Percentiles rank a stretch among this genome's conserved stretches.
These are phyloP conservation scores for Diceros bicornis DNA, from an alignment of 2,797 vertebrate genomes.

Conservation along the genomic window DNA sequence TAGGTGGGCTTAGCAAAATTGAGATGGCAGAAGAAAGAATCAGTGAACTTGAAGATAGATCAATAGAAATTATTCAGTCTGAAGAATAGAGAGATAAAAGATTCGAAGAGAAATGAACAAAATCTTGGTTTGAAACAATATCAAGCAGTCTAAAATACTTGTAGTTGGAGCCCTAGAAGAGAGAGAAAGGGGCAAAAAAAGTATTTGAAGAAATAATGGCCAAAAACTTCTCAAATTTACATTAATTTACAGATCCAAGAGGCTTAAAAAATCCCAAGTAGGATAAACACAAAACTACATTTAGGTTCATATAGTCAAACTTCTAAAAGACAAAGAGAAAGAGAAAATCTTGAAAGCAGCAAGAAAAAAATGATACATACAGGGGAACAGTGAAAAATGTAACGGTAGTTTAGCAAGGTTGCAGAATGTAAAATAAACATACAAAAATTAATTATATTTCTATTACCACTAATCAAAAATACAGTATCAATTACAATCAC, in stretches of 20 bases:
- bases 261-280: neutral
- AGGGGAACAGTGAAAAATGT: neutral
- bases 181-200: neutral
- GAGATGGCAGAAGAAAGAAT: neutral
- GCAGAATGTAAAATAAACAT: neutral
- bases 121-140: neutral
- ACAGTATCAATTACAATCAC: neutral
- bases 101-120: neutral
- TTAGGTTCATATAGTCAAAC: neutral
- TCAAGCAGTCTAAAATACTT: neutral
- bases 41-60: neutral
- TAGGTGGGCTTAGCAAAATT: neutral
- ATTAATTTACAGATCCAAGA: neutral
- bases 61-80: neutral
- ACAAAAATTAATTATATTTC: neutral
- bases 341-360: neutral
- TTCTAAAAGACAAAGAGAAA: neutral
- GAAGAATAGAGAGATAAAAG: conserved; percentile 32
- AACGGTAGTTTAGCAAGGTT: neutral
- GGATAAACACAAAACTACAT: neutral
- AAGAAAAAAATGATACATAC: neutral
- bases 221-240: neutral
- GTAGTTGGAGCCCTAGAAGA: neutral
- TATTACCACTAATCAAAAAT: neutral
- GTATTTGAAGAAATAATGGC: conserved; percentile 9